These are phyloP conservation scores for Cygnus olor DNA, from an alignment of 2,797 vertebrate genomes.

Conservation along the genomic window DNA sequence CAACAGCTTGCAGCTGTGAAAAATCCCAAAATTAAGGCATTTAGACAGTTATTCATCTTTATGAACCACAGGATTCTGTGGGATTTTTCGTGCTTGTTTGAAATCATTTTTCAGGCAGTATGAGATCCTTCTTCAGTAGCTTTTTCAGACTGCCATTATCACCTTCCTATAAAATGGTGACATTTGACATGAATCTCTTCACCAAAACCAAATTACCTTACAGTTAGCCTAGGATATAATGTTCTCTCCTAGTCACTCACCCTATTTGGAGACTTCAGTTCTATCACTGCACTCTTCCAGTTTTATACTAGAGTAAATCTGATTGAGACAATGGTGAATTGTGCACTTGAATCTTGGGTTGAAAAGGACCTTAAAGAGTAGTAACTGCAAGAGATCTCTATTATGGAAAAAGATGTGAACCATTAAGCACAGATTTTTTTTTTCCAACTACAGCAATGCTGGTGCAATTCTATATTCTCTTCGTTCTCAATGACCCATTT, in stretches of 20 bases:
- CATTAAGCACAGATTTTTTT: background rate
- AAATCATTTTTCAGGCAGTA: background rate
- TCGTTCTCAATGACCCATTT: background rate
- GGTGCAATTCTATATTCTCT: background rate
- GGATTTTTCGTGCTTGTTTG: background rate
- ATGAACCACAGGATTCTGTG: background rate
- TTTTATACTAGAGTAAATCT: background rate
- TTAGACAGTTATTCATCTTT: background rate
- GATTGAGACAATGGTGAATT: background rate
- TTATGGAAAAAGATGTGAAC: background rate
- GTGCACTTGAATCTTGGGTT: background rate
- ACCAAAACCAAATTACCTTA: background rate
- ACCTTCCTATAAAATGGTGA: background rate
- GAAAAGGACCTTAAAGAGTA: background rate
- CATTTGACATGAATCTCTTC: background rate
- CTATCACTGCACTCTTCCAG: background rate
- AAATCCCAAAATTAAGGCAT: background rate
- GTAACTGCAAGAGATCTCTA: background rate
- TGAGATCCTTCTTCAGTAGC: background rate
- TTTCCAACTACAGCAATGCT: background rate
- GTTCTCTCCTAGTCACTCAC: fast-evolving
- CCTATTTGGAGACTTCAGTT: background rate
- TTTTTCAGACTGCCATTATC: background rate
- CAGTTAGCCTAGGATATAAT: background rate
- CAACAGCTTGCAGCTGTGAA: background rate